A percentile compares a stretch with the other conserved stretches of the same genome.
These are phyloP conservation scores for Oceanodroma tethys DNA, from an alignment of 2,113 vertebrate species.

Conservation along the genomic window DNA sequence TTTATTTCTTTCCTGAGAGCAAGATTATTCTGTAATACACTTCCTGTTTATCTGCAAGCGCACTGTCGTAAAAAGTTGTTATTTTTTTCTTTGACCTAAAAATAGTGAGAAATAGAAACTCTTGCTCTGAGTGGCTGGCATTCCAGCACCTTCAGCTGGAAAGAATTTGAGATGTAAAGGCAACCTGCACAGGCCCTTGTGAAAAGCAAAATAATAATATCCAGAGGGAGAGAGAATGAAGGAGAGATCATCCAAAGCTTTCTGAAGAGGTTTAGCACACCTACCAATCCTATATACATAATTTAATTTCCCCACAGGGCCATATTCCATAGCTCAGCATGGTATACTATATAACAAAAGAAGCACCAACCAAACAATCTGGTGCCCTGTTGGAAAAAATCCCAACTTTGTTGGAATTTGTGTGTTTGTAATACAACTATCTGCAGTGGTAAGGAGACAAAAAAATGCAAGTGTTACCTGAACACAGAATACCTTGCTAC, in stretches of 20 bases:
- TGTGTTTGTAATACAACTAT: background rate
- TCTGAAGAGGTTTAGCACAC: background rate
- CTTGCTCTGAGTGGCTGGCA: background rate
- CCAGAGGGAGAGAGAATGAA: background rate
- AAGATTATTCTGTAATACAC: background rate
- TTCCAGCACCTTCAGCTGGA: slow-evolving; percentile 3
- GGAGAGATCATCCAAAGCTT: background rate
- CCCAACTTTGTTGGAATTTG: background rate
- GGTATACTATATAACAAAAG: background rate
- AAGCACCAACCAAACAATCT: background rate
- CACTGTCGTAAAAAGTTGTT: background rate
- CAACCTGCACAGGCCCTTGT: background rate
- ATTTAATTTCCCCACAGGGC: slow-evolving; percentile 7
- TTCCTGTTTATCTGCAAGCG: slow-evolving; percentile 37
- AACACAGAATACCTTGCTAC: background rate
- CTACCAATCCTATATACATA: background rate
- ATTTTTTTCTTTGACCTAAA: background rate
- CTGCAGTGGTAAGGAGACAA: background rate
- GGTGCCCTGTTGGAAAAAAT: background rate
- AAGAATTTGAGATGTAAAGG: background rate
- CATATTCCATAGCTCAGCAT: background rate
- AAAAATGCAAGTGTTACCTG: background rate
- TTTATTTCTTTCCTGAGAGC: background rate
- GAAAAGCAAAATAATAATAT: slow-evolving; percentile 21
- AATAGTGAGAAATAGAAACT: slow-evolving; percentile 1